phyloP scores from a whole-genome alignment of 2,797 vertebrate genomes.

The Hemitrygon akajei region DNA sequence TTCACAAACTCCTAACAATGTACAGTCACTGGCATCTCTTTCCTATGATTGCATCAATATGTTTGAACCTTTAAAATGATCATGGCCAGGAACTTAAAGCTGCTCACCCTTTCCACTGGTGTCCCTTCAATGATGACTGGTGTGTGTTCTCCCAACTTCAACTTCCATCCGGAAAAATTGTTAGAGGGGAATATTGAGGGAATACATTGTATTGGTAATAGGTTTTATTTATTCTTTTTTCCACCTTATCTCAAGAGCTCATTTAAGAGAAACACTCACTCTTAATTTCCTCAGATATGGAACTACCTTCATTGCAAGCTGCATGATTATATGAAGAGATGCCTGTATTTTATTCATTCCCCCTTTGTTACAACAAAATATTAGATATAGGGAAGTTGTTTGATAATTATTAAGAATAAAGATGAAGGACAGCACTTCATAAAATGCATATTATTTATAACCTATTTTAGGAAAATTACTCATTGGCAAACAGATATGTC shows the following conservation, averaged over 20 bases:
- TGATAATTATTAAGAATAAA: background rate
- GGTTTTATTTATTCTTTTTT: background rate
- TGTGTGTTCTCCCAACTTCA: too few relatives aligned
- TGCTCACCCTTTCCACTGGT: too few relatives aligned
- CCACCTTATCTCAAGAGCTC: background rate
- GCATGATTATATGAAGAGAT: background rate
- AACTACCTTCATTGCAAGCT: background rate
- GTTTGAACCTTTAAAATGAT: too few relatives aligned
- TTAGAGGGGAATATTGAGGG: background rate
- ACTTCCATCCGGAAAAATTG: too few relatives aligned
- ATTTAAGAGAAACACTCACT: background rate
- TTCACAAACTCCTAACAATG: too few relatives aligned
- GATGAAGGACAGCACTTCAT: too few relatives aligned
- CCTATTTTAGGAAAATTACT: background rate
- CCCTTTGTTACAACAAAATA: background rate
- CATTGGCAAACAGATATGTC: too few relatives aligned
- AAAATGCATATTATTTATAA: background rate
- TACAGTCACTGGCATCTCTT: too few relatives aligned
- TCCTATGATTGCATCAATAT: too few relatives aligned
- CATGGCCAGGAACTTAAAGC: too few relatives aligned
- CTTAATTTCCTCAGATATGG: background rate
- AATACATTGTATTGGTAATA: background rate
- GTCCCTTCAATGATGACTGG: too few relatives aligned
- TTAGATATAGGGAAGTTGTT: background rate
- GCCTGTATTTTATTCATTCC: background rate